A percentile compares a stretch with the other conserved stretches of the same genome.
These are phyloP conservation scores for Sylvicola cinctus DNA, from an alignment of 2,888 invertebrate species.

Conservation along the genomic window DNA sequence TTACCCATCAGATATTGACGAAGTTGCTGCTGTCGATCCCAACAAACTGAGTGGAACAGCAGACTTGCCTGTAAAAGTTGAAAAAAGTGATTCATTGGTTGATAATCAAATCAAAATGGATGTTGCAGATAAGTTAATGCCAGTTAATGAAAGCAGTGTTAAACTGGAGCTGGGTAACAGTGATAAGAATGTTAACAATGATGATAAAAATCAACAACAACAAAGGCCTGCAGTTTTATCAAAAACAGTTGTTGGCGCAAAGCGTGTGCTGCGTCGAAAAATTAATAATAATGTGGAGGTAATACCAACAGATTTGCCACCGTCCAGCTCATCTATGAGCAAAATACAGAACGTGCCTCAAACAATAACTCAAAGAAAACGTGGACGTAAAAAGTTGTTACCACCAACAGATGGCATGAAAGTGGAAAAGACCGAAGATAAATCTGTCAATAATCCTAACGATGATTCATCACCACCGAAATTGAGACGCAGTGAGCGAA, in stretches of 20 bases:
- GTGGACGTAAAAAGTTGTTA: neutral
- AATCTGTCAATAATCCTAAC: neutral
- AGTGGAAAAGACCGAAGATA: constrained; percentile 1
- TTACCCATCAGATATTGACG: neutral
- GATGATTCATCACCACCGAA: constrained; percentile 1
- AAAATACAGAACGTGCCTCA: too few relatives aligned
- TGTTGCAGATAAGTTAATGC: constrained; percentile 2
- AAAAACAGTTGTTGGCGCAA: neutral
- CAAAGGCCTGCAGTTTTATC: constrained; percentile 2
- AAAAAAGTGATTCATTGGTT: constrained; percentile 1
- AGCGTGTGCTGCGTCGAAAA: constrained; percentile 3
- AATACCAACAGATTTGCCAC: neutral
- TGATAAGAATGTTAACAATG: neutral
- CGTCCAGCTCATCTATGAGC: neutral
- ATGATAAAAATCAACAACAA: constrained; percentile 5
- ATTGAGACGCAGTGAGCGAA: constrained; percentile 4
- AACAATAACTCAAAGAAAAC: too few relatives aligned
- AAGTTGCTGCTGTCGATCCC: neutral
- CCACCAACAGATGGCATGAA: neutral
- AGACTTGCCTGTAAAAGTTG: constrained; percentile 1
- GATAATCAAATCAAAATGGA: constrained; percentile 2
- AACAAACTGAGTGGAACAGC: neutral
- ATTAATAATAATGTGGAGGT: neutral
- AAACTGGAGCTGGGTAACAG: constrained; percentile 4
- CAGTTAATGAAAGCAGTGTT: constrained; percentile 5